Conservation (phyloP, 2,888 invertebrate species). For the Teinopalpus imperialis region DNA sequence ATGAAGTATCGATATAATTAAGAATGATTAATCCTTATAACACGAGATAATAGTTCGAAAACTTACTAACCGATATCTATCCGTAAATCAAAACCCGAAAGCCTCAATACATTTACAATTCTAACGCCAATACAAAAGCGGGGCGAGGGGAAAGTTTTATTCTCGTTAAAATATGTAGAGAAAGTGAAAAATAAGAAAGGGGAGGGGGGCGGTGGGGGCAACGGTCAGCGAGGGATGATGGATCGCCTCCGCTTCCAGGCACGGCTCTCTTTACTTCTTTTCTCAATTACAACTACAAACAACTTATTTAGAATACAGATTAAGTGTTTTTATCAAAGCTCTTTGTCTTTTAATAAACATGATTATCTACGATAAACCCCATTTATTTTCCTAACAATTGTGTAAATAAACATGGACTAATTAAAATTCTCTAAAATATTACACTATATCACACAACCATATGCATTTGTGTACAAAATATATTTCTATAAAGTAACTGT, state of each 20-base stretch:
- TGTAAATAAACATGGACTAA: no score
- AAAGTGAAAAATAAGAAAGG: constrained; percentile 79
- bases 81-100: not conserved
- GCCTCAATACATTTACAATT: constrained; percentile 49
- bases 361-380: no score
- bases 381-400: no score
- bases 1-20: no score
- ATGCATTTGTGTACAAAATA: no score
- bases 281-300: constrained; percentile 74
- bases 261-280: constrained; percentile 64
- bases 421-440: no score
- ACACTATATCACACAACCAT: no score
- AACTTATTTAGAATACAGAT: constrained; percentile 51
- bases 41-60: no score
- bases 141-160: constrained; percentile 76
- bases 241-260: constrained; percentile 69
- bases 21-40: no score
- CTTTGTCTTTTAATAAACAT: no score
- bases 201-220: constrained; percentile 51
- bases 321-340: constrained; percentile 31
- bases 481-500: no score
- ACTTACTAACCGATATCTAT: no score
- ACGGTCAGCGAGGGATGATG: constrained; percentile 80
- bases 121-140: constrained; percentile 64
- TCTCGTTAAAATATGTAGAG: constrained; percentile 83